Evolutionary conservation across 2,888 invertebrate species (phyloP), one percentile per base, ranked within the genome.

Genomic region (Elgonia sp.): DNA sequence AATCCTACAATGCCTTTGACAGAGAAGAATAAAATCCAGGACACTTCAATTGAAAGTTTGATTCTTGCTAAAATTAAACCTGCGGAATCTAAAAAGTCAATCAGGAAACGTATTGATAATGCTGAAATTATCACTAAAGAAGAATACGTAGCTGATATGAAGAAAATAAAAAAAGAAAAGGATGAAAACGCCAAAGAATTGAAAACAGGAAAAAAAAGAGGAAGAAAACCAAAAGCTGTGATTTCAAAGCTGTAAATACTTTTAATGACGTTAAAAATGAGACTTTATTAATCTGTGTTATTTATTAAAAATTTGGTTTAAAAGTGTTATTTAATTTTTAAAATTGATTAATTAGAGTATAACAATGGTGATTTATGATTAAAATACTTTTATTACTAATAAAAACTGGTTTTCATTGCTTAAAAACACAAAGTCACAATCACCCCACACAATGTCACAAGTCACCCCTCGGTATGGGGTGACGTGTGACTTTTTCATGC

Each of bases 41-140:
- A 70, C 21, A 37, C 7, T 70, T 37, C 70, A 1, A 42, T 73
- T 40, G 75, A 75, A 75, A 18, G 42, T 29, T 37, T 75, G 29
- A 62, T 75, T 75, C 39, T 75, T 16, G 5, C 7, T 1, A 75
- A 75, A 46, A 60, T 77, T 0, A 65, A 77, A 20, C 65, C 39
- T 6, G 46, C 63, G 0, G 65, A 65, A 42, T 14, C 40, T 10
- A 18, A 75, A 40, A 12, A 60, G 18, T 9, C 3, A 65, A 77
- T 3, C 8, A 46, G 76, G 40, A 77, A 77, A 42, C 16, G 39
- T 8, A 77, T 77, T 16, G 76, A 53, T 46, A 37, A 20, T 12
- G 65, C 65, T 12, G 76, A 77, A 18, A 63, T 77, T 9, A 77
- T 77, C 16, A 77, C 65, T 3, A 77, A 77, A 53, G 76, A 65